Conservation (phyloP, 2,113 vertebrate species). For the Syngnathus typhle region DNA sequence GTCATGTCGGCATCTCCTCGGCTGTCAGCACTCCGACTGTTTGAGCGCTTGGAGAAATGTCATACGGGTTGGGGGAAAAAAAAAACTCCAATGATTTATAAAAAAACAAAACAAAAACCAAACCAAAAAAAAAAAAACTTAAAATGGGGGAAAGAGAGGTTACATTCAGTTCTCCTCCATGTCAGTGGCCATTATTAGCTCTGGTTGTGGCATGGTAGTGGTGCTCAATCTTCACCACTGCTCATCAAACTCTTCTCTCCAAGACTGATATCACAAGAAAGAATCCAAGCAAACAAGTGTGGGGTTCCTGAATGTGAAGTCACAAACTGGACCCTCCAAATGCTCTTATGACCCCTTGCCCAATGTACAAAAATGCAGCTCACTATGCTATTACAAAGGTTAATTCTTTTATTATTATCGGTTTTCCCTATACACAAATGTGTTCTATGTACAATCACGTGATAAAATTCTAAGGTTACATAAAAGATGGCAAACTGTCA, state of each 20-base stretch:
- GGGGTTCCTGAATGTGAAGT: neutral
- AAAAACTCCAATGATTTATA: neutral
- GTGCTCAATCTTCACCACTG: neutral
- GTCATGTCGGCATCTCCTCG: neutral
- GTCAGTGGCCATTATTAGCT: too few relatives aligned
- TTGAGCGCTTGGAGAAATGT: neutral
- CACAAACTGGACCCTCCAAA: neutral
- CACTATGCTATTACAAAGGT: constrained; percentile 28
- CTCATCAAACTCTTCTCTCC: neutral
- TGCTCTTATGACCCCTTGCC: neutral
- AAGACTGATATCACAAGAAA: neutral
- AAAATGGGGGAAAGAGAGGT: too few relatives aligned
- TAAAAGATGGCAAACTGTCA: neutral
- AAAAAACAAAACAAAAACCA: too few relatives aligned
- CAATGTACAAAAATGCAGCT: neutral
- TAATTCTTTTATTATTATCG: constrained; percentile 14
- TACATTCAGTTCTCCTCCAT: too few relatives aligned
- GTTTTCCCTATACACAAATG: constrained; percentile 14
- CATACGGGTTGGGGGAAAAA: neutral
- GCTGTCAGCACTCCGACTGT: neutral
- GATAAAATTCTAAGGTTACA: constrained; percentile 26
- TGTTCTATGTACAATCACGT: constrained; percentile 50
- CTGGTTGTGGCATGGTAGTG: neutral
- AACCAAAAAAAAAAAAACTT: too few relatives aligned
- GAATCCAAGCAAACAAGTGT: neutral